These are phyloP conservation scores for Brachyptera risi DNA, from an alignment of 2,888 invertebrate species.

Conservation along the genomic window DNA sequence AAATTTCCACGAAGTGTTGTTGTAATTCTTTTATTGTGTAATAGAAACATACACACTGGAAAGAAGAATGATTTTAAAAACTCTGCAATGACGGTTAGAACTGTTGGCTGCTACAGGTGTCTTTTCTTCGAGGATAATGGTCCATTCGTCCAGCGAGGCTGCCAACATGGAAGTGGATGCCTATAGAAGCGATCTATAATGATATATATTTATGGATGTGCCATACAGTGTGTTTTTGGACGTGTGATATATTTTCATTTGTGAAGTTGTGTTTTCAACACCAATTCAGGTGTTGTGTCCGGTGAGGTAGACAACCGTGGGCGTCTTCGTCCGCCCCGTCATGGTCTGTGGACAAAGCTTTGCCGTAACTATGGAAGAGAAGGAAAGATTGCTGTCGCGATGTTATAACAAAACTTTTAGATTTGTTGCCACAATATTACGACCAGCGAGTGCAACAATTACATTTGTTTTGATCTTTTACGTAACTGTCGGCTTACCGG, in stretches of 20 bases:
- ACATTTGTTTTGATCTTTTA: neutral
- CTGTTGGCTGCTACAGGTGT: conserved; percentile 12
- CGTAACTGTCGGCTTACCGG: neutral
- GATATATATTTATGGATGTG: neutral
- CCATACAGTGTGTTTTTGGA: neutral
- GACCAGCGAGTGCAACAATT: neutral
- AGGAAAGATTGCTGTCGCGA: conserved; percentile 7
- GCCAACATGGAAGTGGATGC: neutral
- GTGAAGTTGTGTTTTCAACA: neutral
- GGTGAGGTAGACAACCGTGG: conserved; percentile 12
- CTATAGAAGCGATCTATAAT: neutral
- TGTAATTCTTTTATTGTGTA: too few relatives aligned
- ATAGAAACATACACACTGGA: too few relatives aligned
- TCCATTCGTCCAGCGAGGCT: neutral
- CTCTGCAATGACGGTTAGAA: conserved; percentile 4
- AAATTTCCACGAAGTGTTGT: too few relatives aligned
- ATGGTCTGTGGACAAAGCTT: conserved; percentile 23
- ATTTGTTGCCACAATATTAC: neutral
- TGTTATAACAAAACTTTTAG: neutral
- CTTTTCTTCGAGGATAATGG: neutral
- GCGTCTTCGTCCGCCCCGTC: conserved; percentile 6
- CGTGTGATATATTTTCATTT: neutral
- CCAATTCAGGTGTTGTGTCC: conserved; percentile 10
- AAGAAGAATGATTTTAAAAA: too few relatives aligned
- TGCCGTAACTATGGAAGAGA: conserved; percentile 14